A percentile compares a stretch with the other conserved stretches of the same genome.
Evolutionary conservation across 1,140 invertebrate species (phyloP).

Genomic region (Manduca sexta): DNA sequence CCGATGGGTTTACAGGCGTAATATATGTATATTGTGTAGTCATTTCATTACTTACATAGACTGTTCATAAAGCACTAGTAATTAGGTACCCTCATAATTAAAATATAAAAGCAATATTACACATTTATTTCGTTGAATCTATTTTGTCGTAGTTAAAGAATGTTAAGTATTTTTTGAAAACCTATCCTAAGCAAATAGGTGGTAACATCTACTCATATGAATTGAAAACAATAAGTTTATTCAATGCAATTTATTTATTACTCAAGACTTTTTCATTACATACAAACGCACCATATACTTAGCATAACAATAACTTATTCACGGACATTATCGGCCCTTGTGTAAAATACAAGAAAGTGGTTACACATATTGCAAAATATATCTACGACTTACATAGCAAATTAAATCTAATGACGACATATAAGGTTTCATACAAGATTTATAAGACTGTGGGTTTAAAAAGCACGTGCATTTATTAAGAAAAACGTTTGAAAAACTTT

Average conservation of each 20-base stretch:
- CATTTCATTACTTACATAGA: too few relatives aligned
- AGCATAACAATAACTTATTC: constrained; percentile 54
- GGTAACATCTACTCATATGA: too few relatives aligned
- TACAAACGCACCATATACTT: constrained; percentile 69
- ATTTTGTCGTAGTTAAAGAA: too few relatives aligned
- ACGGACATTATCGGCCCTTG: constrained; percentile 17
- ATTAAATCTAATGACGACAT: constrained; percentile 2
- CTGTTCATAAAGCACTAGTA: too few relatives aligned
- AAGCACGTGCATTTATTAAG: constrained; percentile 34
- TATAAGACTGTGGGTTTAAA: constrained; percentile 10
- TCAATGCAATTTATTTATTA: constrained; percentile 62
- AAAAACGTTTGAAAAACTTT: too few relatives aligned
- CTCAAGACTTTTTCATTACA: constrained; percentile 54
- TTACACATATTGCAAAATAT: constrained; percentile 7
- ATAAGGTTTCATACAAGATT: constrained; percentile 1
- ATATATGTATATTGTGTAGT: too few relatives aligned
- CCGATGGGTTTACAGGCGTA: too few relatives aligned
- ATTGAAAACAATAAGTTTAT: constrained; percentile 8
- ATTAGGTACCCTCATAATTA: too few relatives aligned
- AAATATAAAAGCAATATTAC: too few relatives aligned
- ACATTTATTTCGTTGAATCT: too few relatives aligned
- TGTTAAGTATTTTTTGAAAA: too few relatives aligned
- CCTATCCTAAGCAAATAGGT: too few relatives aligned
- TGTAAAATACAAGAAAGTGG: constrained; percentile 17
- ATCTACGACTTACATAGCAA: not conserved